phyloP scores from a whole-genome alignment of 2,797 vertebrate species.

The Gymnopithys bicolor region DNA sequence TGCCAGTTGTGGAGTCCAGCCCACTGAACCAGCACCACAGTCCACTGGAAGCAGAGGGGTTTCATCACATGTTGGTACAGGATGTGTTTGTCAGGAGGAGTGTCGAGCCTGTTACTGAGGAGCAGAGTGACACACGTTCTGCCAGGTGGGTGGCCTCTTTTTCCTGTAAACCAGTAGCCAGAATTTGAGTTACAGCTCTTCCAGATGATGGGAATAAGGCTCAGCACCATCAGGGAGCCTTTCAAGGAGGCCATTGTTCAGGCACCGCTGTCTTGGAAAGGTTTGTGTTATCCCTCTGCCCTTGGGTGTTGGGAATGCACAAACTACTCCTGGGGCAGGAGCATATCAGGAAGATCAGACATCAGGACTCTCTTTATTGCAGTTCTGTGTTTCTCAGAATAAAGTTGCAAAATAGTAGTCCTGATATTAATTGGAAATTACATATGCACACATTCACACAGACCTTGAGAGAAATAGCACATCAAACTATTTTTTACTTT shows the following conservation, averaged over 20 bases:
- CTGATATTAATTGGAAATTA: background rate
- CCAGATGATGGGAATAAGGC: background rate
- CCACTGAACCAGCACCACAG: background rate
- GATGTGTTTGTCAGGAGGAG: background rate
- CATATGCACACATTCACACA: no score
- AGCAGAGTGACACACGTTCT: background rate
- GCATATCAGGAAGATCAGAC: background rate
- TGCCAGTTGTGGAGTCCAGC: background rate
- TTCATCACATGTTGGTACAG: background rate
- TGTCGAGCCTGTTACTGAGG: background rate
- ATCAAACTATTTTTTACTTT: background rate
- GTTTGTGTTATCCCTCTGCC: background rate
- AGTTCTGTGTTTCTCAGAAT: background rate
- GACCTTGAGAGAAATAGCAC: background rate
- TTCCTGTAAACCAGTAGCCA: background rate
- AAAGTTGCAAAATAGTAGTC: background rate
- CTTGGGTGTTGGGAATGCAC: background rate
- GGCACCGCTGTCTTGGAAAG: background rate
- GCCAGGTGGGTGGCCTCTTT: background rate
- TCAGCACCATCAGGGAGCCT: background rate
- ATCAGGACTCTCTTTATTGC: background rate
- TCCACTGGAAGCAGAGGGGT: accelerated
- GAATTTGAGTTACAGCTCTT: background rate
- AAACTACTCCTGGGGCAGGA: background rate
- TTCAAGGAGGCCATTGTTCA: background rate